Conservation (phyloP, 2,888 invertebrate genomes). For the Cataglyphis albicans region DNA sequence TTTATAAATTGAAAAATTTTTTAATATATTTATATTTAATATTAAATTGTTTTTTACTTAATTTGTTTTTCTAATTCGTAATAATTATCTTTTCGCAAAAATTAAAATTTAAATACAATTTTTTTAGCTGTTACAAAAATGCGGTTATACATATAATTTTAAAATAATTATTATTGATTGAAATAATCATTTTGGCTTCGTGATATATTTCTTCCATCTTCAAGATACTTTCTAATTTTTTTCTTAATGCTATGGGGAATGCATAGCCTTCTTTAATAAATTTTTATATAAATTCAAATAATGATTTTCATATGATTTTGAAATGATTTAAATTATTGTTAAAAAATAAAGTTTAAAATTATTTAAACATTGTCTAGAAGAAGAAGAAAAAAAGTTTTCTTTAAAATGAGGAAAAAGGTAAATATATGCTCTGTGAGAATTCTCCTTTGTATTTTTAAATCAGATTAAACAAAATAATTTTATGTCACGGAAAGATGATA, state of each 20-base stretch:
- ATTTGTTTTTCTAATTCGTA: background rate
- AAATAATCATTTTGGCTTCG: background rate
- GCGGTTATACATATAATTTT: background rate
- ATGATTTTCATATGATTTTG: background rate
- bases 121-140: constrained; percentile 1
- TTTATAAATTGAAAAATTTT: background rate
- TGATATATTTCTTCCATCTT: background rate
- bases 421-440: background rate
- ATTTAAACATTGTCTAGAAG: background rate
- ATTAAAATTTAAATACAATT: background rate
- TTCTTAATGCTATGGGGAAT: background rate
- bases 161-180: background rate
- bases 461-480: background rate
- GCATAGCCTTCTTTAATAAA: background rate
- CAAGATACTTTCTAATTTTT: background rate
- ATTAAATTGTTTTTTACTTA: background rate
- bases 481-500: background rate
- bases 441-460: background rate
- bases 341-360: background rate
- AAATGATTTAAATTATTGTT: background rate
- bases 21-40: background rate
- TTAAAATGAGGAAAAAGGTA: background rate
- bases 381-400: background rate
- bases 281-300: background rate
- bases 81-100: constrained; percentile 1